Percentiles rank a stretch among this genome's conserved stretches.
phyloP scores from a whole-genome alignment of 1,140 invertebrate genomes.

The Habropoda laboriosa region DNA sequence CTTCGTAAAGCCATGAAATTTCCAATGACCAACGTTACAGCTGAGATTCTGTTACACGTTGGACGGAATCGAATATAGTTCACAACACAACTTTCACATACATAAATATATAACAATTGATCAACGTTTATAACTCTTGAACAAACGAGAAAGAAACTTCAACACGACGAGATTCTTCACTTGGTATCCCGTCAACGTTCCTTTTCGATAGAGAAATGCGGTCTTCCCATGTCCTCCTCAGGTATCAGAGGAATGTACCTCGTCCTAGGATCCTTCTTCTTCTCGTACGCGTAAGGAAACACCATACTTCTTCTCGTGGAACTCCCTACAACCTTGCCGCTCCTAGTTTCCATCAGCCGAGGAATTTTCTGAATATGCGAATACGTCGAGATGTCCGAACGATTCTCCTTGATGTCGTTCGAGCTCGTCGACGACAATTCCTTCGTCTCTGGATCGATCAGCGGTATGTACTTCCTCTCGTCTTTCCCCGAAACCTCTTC shows the following conservation, averaged over 20 bases:
- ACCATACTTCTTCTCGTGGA: conserved; percentile 64
- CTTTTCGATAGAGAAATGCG: conserved; percentile 41
- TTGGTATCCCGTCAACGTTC: conserved; percentile 52
- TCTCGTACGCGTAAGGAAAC: conserved; percentile 78
- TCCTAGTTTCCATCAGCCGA: neutral
- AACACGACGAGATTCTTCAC: neutral
- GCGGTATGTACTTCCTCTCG: conserved; percentile 76
- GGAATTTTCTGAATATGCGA: conserved; percentile 77
- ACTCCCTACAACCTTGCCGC: conserved; percentile 35
- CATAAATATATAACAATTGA: neutral
- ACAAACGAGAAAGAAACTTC: neutral
- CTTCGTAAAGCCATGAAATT: conserved; percentile 31
- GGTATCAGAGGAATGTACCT: conserved; percentile 79
- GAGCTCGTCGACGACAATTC: conserved; percentile 24
- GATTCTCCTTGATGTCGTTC: conserved; percentile 42
- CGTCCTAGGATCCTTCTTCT: conserved; percentile 76
- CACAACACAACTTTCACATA: neutral
- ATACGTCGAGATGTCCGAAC: conserved; percentile 38
- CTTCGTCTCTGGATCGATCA: conserved; percentile 59
- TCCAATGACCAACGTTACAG: neutral
- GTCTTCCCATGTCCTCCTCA: conserved; percentile 72
- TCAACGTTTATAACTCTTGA: neutral
- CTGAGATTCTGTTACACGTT: neutral
- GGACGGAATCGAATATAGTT: neutral
- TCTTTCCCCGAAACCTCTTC: conserved; percentile 36